Evolutionary conservation across 2,888 invertebrate genomes (phyloP).

Genomic region (Drosophila buzzatii): DNA sequence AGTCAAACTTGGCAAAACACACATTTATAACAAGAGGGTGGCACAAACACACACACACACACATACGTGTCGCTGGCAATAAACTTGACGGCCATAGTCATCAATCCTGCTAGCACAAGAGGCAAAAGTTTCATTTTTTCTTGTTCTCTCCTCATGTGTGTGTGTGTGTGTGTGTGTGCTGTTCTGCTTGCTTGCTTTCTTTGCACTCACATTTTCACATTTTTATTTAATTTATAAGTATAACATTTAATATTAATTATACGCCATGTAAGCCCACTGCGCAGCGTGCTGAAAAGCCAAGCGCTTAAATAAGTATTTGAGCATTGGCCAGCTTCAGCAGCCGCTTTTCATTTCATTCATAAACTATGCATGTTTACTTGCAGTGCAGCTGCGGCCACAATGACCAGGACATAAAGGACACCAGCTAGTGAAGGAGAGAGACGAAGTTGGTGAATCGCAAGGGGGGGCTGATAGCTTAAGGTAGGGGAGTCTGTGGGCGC

Average conservation of each 20-base stretch:
- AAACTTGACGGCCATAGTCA: slow-evolving; percentile 74
- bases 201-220: slow-evolving; percentile 30
- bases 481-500: background rate
- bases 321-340: slow-evolving; percentile 38
- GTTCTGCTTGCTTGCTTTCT: slow-evolving; percentile 7
- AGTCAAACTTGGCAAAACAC: slow-evolving; percentile 78
- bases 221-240: slow-evolving; percentile 80
- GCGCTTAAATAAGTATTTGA: slow-evolving; percentile 57
- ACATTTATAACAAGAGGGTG: slow-evolving; percentile 68
- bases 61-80: slow-evolving; percentile 62
- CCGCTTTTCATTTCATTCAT: slow-evolving; percentile 77
- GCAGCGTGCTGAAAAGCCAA: slow-evolving; percentile 62
- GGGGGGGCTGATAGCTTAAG: background rate
- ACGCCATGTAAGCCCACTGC: slow-evolving; percentile 74
- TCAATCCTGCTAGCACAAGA: slow-evolving; percentile 67
- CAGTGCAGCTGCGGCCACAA: slow-evolving; percentile 72
- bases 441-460: background rate
- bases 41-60: slow-evolving; percentile 25
- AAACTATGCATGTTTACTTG: slow-evolving; percentile 77
- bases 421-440: background rate
- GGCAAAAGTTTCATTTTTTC: slow-evolving; percentile 47
- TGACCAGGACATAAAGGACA: slow-evolving; percentile 58
- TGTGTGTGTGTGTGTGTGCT: slow-evolving; percentile 3
- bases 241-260: slow-evolving; percentile 80
- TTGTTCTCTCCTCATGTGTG: background rate